phyloP scores from a whole-genome alignment of 2,888 invertebrate genomes.

The Bembecia ichneumoniformis region DNA sequence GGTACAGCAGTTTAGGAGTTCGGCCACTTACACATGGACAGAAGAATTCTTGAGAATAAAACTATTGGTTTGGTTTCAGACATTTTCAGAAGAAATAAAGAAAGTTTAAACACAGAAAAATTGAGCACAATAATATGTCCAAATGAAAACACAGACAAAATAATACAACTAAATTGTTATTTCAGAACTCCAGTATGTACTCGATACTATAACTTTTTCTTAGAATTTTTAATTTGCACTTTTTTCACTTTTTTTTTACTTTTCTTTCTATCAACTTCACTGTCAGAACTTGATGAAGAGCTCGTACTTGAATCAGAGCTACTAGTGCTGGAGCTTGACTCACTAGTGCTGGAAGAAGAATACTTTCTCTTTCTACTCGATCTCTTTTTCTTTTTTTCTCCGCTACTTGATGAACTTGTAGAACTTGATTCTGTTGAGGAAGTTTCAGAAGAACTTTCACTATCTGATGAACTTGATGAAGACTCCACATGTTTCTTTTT shows the following conservation, averaged over 20 bases:
- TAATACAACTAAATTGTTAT: too few species aligned
- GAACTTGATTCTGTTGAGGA: constrained; percentile 49
- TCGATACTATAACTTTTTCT: constrained; percentile 26
- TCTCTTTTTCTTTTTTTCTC: constrained; percentile 36
- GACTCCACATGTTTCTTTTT: constrained; percentile 43
- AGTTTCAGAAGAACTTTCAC: constrained; percentile 43
- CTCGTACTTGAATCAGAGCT: constrained; percentile 41
- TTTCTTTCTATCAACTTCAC: constrained; percentile 28
- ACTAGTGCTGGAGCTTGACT: constrained; percentile 30
- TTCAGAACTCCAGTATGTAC: neutral
- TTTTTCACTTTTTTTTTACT: constrained; percentile 17
- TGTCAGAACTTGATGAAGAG: constrained; percentile 44
- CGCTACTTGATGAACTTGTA: constrained; percentile 34
- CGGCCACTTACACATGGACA: too few species aligned
- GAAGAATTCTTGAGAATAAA: too few species aligned
- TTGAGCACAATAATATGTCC: neutral
- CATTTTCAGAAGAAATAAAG: too few species aligned
- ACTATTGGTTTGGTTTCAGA: too few species aligned
- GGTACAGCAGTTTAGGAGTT: too few species aligned
- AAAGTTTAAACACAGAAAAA: neutral
- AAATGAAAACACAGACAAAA: neutral
- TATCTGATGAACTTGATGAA: constrained; percentile 42
- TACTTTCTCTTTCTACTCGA: constrained; percentile 32
- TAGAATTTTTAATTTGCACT: constrained; percentile 25
- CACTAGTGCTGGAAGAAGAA: constrained; percentile 48